phyloP scores from a whole-genome alignment of 2,797 vertebrate genomes.

The Sebastes vulpes region DNA sequence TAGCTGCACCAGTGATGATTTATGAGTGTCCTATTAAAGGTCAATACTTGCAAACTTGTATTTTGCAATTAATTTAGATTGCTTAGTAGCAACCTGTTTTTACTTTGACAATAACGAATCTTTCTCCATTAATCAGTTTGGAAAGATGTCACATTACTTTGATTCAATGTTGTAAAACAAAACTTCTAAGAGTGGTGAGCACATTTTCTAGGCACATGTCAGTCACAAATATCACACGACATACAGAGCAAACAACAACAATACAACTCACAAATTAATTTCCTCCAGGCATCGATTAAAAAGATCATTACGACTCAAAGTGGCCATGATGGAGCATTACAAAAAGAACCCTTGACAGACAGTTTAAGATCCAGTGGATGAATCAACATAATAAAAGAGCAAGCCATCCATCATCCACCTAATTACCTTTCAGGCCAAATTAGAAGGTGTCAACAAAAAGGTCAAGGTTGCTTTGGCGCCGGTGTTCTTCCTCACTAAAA shows the following conservation, averaged over 20 bases:
- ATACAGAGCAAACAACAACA: neutral
- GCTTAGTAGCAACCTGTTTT: neutral
- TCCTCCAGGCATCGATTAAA: slow-evolving; percentile 48
- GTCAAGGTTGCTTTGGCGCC: slow-evolving; percentile 53
- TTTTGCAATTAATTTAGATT: neutral
- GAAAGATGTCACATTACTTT: neutral
- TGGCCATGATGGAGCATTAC: slow-evolving; percentile 45
- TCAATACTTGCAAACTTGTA: neutral
- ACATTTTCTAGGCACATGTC: neutral
- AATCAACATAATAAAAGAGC: slow-evolving; percentile 76
- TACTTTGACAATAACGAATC: neutral
- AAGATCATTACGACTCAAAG: slow-evolving; percentile 27
- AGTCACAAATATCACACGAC: neutral
- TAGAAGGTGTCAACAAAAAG: slow-evolving; percentile 65
- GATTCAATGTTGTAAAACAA: neutral
- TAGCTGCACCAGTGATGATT: neutral
- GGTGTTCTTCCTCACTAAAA: slow-evolving; percentile 27
- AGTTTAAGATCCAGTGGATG: slow-evolving; percentile 56
- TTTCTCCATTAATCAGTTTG: neutral
- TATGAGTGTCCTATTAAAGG: neutral
- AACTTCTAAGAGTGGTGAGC: neutral
- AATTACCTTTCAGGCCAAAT: slow-evolving; percentile 75
- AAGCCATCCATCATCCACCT: slow-evolving; percentile 69
- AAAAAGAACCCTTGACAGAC: slow-evolving; percentile 56
- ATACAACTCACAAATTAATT: slow-evolving; percentile 21